Percentiles rank a stretch among this genome's conserved stretches.
Evolutionary conservation across 2,797 vertebrate genomes (phyloP).

Genomic region (Otolemur crassicaudatus): DNA sequence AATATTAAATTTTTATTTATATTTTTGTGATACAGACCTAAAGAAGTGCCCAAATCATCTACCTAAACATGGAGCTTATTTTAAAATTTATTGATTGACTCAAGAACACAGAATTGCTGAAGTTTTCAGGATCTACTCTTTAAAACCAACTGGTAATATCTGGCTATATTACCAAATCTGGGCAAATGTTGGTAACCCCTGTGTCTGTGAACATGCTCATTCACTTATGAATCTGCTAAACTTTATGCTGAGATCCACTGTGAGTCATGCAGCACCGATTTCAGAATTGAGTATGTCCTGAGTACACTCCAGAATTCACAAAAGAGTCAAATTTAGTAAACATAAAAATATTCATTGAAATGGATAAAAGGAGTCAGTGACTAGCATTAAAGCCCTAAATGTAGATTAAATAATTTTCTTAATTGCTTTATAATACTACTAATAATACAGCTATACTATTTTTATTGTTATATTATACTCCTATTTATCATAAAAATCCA

Average conservation of each 20-base stretch:
- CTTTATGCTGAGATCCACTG: not conserved
- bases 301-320: not conserved
- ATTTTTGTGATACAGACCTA: not conserved
- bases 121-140: not conserved
- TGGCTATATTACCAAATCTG: not conserved
- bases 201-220: not conserved
- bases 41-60: not conserved
- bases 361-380: not conserved
- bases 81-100: conserved; percentile 2
- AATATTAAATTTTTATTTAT: not conserved
- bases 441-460: not conserved
- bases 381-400: not conserved
- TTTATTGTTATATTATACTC: not conserved
- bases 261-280: not conserved
- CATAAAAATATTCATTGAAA: conserved; percentile 31
- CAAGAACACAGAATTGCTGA: not conserved
- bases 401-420: not conserved
- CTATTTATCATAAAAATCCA: not conserved
- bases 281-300: not conserved
- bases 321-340: not conserved
- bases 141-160: not conserved
- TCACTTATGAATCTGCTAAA: not conserved
- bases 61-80: not conserved
- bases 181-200: not conserved
- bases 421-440: not conserved